Conservation (phyloP, 2,797 vertebrate genomes). For the Melanogrammus aeglefinus region DNA sequence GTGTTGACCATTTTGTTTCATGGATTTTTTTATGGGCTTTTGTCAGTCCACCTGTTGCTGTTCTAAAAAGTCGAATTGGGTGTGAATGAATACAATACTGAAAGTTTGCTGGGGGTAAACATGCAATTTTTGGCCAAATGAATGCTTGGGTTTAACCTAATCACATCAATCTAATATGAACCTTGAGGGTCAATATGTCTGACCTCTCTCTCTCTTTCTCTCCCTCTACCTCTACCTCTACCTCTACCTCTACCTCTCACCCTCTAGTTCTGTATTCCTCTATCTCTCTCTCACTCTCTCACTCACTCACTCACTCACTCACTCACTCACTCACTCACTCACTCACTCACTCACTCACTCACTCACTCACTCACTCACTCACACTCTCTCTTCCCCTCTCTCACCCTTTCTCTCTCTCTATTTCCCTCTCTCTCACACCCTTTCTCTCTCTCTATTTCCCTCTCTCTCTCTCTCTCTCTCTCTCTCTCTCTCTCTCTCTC, state of each 20-base stretch:
- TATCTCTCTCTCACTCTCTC: neutral
- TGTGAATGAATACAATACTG: neutral
- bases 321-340: neutral
- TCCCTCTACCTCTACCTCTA: neutral
- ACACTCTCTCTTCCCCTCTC: neutral
- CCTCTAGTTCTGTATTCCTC: neutral
- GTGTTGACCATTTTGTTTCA: neutral
- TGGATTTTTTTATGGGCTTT: neutral
- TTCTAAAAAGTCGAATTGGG: neutral
- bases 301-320: neutral
- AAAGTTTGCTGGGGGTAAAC: no score
- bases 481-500: neutral
- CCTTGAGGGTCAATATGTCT: constrained; percentile 10
- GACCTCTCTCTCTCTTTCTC: constrained; percentile 6
- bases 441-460: no score
- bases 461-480: neutral
- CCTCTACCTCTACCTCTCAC: neutral
- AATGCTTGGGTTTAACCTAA: neutral
- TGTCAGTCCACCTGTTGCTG: neutral
- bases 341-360: neutral
- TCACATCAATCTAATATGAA: neutral
- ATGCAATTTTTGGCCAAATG: no score
- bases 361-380: neutral
- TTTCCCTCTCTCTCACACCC: neutral
- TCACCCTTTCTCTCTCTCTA: constrained; percentile 1